Conservation (phyloP, 2,888 invertebrate genomes). For the Drosophila longiperda region DNA sequence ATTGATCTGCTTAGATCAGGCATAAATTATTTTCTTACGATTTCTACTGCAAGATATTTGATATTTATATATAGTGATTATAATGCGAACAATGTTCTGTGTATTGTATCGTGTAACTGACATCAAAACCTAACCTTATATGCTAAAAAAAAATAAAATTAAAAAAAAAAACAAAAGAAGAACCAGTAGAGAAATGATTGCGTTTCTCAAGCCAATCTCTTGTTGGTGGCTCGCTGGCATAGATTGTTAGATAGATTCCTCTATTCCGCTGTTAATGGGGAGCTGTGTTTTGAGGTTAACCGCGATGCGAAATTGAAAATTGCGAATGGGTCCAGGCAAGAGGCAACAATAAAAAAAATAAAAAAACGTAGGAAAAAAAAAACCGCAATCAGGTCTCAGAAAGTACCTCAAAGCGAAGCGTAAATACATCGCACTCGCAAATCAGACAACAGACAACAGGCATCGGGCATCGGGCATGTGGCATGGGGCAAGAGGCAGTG, state of each 20-base stretch:
- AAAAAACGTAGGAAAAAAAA: slow-evolving; percentile 2
- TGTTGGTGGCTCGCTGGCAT: slow-evolving; percentile 9
- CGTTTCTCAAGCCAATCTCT: slow-evolving; percentile 7
- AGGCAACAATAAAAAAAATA: not conserved
- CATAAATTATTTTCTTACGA: slow-evolving; percentile 18
- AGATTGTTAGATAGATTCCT: slow-evolving; percentile 42
- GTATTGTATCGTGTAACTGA: slow-evolving; percentile 15
- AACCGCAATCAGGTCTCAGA: slow-evolving; percentile 47
- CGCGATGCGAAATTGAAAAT: slow-evolving; percentile 62
- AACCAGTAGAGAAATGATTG: slow-evolving; percentile 16
- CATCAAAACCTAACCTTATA: slow-evolving; percentile 10
- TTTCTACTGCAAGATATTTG: slow-evolving; percentile 15
- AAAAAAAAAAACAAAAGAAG: not conserved
- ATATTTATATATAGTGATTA: slow-evolving; percentile 3
- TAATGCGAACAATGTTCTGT: slow-evolving; percentile 1
- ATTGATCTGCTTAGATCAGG: slow-evolving; percentile 26
- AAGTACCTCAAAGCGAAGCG: slow-evolving; percentile 25
- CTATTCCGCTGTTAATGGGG: slow-evolving; percentile 33
- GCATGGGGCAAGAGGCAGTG: not conserved
- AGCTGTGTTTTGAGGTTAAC: slow-evolving; percentile 55
- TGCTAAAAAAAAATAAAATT: not conserved
- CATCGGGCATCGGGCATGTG: not conserved
- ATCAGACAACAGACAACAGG: not conserved
- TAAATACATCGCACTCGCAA: slow-evolving; percentile 21
- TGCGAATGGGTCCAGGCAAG: slow-evolving; percentile 26